phyloP scores from a whole-genome alignment of 2,113 vertebrate species.

The Cyanoderma ruficeps region DNA sequence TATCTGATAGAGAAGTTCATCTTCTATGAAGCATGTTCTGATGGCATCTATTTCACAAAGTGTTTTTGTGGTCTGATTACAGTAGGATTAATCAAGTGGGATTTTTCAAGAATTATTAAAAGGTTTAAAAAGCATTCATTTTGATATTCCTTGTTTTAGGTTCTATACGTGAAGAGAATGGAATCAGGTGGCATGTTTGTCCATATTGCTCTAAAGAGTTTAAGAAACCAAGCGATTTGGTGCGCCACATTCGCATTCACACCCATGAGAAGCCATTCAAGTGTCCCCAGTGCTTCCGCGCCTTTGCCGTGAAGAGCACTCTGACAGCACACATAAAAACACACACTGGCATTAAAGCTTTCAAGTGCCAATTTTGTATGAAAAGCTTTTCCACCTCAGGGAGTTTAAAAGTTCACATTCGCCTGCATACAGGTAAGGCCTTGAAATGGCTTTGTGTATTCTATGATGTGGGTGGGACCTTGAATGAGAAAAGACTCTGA shows the following conservation, averaged over 20 bases:
- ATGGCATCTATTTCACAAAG: background rate
- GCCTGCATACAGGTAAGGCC: conserved; percentile 92
- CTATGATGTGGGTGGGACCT: background rate
- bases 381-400: conserved; percentile 99
- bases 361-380: conserved; percentile 94
- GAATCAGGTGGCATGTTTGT: conserved; percentile 95
- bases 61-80: background rate
- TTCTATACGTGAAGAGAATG: conserved; percentile 93
- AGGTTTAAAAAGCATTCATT: background rate
- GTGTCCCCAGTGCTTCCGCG: conserved; percentile 97
- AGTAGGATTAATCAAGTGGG: background rate
- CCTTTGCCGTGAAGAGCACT: conserved; percentile 97
- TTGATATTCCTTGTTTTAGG: conserved; percentile 73
- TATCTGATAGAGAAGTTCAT: background rate
- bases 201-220: conserved; percentile 97
- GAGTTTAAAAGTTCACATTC: conserved; percentile 98
- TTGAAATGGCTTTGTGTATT: background rate
- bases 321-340: conserved; percentile 98
- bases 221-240: conserved; percentile 96
- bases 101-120: background rate
- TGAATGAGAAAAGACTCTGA: background rate
- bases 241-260: conserved; percentile 97
- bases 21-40: background rate
- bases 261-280: conserved; percentile 99
- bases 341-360: conserved; percentile 96